A percentile compares a stretch with the other conserved stretches of the same genome.
Conservation (phyloP, 92 coral and sea anemone genomes). For the Porites lobata region DNA sequence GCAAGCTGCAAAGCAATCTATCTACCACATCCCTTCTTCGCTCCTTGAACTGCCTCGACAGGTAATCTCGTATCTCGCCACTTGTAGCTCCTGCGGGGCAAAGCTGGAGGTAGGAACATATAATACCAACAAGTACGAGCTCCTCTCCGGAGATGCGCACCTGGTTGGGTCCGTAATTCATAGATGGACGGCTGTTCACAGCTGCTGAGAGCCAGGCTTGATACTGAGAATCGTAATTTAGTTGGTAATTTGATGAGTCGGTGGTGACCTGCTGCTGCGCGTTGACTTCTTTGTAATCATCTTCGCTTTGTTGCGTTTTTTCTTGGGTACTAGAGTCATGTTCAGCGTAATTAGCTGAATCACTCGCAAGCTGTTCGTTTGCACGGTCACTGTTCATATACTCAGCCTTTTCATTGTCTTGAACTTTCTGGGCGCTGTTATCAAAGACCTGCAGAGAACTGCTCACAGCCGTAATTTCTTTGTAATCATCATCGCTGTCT, state of each 20-base stretch:
- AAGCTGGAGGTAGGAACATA: conserved; percentile 83
- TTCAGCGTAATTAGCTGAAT: background rate
- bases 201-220: conserved; percentile 14
- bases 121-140: conserved; percentile 80
- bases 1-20: conserved; percentile 72
- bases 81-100: conserved; percentile 87
- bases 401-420: background rate
- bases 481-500: conserved; percentile 36
- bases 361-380: background rate
- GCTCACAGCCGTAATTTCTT: background rate
- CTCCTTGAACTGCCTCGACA: conserved; percentile 78
- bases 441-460: background rate
- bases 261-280: conserved; percentile 9
- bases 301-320: background rate
- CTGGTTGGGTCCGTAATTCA: conserved; percentile 20
- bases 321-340: background rate
- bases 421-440: background rate
- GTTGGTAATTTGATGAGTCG: background rate
- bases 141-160: conserved; percentile 80
- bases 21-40: conserved; percentile 62
- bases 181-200: background rate
- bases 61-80: conserved; percentile 67
- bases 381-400: background rate
- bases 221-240: conserved; percentile 11
- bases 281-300: background rate